phyloP scores from a whole-genome alignment of 2,797 vertebrate species.

The Clarias pachynema region DNA sequence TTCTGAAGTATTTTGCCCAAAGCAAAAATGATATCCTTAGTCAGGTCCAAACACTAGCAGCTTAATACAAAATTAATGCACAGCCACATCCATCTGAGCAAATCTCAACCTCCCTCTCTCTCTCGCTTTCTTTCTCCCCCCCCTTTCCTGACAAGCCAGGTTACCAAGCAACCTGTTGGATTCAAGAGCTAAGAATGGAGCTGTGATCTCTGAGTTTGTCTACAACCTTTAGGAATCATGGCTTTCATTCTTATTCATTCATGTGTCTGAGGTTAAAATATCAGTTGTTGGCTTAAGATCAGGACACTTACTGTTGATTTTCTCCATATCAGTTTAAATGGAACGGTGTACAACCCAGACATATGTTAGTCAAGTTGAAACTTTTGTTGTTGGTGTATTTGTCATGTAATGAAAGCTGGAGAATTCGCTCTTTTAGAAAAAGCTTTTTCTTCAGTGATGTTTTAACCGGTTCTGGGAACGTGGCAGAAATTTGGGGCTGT shows the following conservation, averaged over 20 bases:
- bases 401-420: slow-evolving; percentile 43
- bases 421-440: slow-evolving; percentile 30
- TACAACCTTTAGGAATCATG: slow-evolving; percentile 1
- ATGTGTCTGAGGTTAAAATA: not conserved
- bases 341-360: not conserved
- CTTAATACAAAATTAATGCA: slow-evolving; percentile 15
- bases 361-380: slow-evolving; percentile 20
- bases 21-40: not conserved
- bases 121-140: not conserved
- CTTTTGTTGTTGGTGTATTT: slow-evolving; percentile 7
- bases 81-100: not conserved
- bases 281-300: not conserved
- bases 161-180: slow-evolving; percentile 53
- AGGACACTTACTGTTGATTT: not conserved
- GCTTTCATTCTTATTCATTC: not conserved
- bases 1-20: not conserved
- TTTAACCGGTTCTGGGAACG: slow-evolving; percentile 15
- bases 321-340: not conserved
- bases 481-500: not conserved
- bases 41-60: not conserved
- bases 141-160: slow-evolving; percentile 5
- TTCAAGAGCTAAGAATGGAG: slow-evolving; percentile 22
- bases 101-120: not conserved
- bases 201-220: slow-evolving; percentile 26
- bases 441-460: slow-evolving; percentile 15